Percentiles rank a stretch among this genome's conserved stretches.
phyloP scores from a whole-genome alignment of 2,797 vertebrate species.

The Alosa sapidissima region DNA sequence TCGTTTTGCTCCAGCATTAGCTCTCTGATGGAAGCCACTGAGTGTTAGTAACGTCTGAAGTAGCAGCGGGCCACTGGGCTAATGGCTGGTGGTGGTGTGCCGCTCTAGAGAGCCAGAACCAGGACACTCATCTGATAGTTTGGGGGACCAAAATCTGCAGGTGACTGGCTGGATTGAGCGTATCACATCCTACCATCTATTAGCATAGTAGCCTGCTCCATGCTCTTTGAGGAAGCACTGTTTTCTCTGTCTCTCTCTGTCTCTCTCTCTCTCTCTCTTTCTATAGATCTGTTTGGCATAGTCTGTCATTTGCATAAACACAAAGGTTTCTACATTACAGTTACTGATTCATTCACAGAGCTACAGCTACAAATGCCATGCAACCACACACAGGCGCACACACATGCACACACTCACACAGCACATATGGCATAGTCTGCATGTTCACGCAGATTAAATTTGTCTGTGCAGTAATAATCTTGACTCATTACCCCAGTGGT shows the following conservation, averaged over 20 bases:
- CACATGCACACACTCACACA: not conserved
- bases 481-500: constrained; percentile 30
- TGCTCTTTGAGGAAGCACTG: not conserved
- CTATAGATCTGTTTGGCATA: not conserved
- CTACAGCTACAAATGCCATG: not conserved
- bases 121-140: not conserved
- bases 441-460: not conserved
- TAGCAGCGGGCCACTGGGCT: not conserved
- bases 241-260: constrained; percentile 11
- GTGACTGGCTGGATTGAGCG: not conserved
- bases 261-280: not conserved
- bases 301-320: not conserved
- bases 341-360: constrained; percentile 8
- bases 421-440: not conserved
- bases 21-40: not conserved
- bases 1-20: not conserved
- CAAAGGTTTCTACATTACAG: not conserved
- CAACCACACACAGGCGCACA: not conserved
- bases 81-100: not conserved
- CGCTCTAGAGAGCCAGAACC: not conserved
- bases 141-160: not conserved
- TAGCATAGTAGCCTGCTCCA: too few relatives aligned
- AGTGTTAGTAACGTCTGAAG: not conserved
- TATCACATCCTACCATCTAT: too few relatives aligned
- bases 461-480: constrained; percentile 21